A percentile compares a stretch with the other conserved stretches of the same genome.
These are phyloP conservation scores for Neoniphon sammara DNA, from an alignment of 2,797 vertebrate species.

Conservation along the genomic window DNA sequence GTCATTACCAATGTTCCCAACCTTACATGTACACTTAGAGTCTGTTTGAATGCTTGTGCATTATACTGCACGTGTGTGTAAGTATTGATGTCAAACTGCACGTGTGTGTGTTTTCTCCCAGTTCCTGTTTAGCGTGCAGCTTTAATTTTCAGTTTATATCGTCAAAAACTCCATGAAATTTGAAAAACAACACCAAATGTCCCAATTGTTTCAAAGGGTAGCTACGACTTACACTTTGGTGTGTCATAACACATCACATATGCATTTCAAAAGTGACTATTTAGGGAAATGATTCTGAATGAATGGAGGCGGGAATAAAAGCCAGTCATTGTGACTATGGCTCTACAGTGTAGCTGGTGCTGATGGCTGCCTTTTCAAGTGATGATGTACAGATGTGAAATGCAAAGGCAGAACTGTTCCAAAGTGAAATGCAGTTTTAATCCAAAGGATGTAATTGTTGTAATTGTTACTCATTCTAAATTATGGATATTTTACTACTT, in stretches of 20 bases:
- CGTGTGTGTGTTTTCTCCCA: too few species aligned
- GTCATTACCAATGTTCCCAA: too few species aligned
- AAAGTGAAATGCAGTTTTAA: conserved; percentile 45
- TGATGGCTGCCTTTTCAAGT: not conserved
- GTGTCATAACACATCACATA: not conserved
- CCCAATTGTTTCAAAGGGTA: too few species aligned
- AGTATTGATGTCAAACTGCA: too few species aligned
- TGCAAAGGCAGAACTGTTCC: not conserved
- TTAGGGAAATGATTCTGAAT: not conserved
- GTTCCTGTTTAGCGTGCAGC: too few species aligned
- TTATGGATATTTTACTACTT: not conserved
- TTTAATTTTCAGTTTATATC: too few species aligned
- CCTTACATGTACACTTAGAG: too few species aligned
- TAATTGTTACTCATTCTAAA: not conserved
- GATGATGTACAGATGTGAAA: not conserved
- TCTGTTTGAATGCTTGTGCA: too few species aligned
- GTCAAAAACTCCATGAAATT: too few species aligned
- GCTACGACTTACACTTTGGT: too few species aligned
- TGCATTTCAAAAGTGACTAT: not conserved
- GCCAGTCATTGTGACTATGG: not conserved
- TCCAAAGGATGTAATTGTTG: not conserved
- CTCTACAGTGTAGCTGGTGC: not conserved
- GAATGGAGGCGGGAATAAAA: not conserved
- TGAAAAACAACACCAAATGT: too few species aligned
- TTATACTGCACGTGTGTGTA: too few species aligned